A percentile compares a stretch with the other conserved stretches of the same genome.
Conservation (phyloP, 2,888 invertebrate species). For the Marasmarcha lunaedactyla region DNA sequence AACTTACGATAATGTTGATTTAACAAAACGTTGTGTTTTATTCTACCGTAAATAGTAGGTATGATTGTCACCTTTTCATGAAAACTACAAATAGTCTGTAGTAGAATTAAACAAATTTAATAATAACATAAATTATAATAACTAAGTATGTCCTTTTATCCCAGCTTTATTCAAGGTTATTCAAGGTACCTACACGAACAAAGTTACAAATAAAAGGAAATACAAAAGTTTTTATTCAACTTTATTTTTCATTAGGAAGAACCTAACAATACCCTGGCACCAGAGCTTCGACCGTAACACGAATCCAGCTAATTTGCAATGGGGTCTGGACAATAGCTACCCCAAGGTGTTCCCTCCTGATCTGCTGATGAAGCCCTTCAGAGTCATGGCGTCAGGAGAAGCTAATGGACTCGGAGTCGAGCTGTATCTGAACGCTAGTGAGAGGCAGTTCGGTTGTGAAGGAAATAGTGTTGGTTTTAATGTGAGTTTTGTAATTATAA, state of each 20-base stretch:
- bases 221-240: no score
- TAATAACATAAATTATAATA: no score
- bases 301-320: slow-evolving; percentile 25
- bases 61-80: no score
- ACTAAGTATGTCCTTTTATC: no score
- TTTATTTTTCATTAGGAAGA: slow-evolving; percentile 31
- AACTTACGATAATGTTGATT: no score
- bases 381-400: slow-evolving; percentile 54
- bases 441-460: slow-evolving; percentile 52
- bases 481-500: slow-evolving; percentile 39
- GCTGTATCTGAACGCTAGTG: slow-evolving; percentile 47
- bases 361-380: slow-evolving; percentile 32
- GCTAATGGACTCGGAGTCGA: slow-evolving; percentile 50
- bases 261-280: slow-evolving; percentile 44
- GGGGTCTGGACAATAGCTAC: slow-evolving; percentile 50
- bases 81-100: no score
- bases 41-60: no score
- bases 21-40: no score
- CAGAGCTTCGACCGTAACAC: slow-evolving; percentile 29
- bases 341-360: slow-evolving; percentile 45
- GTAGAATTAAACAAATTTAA: no score
- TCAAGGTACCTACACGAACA: no score
- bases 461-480: slow-evolving; percentile 56
- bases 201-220: no score
- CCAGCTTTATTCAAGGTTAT: no score